Evolutionary conservation across 2,888 invertebrate genomes (phyloP), one percentile per base, ranked within the genome.

Genomic region (Tetheella fluctuosa): DNA sequence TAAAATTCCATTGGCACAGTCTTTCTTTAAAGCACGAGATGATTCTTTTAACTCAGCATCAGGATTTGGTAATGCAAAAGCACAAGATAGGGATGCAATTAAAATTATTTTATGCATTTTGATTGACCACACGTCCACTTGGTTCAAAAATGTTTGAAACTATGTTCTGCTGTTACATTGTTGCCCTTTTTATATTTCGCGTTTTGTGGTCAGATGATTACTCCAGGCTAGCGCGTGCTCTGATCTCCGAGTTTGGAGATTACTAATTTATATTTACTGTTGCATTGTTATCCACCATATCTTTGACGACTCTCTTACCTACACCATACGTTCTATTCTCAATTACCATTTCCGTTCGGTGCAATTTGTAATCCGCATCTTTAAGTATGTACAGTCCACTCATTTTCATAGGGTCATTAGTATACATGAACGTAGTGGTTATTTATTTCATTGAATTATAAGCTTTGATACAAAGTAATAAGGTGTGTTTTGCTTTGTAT

Each of bases 101-200:
- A 80, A 57, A 23, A 83, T 55, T 52, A 80, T 59, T 67, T 74
- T 74, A 62, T 73, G 76, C 87, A 88, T 88, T 73, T 83, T 85
- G 64, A 48, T 58, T 39, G 59, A 59, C 67, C 66, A 72, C 69
- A 79, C 83, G 85, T 82, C 77, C 66, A 68, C 74, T 67, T 65
- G 58, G 71, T 67, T 67, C 71, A 69, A 68, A 67, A 60, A 63
- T 63, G 69, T 62, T 62, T 72, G 61, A 69, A 69, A 85, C 80
- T 84, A 73, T 84, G 84, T 70, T 74, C 65, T 69, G 72, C 66
- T 68, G 63, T 67, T 71, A 72, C 71, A 69, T 73, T 76, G 77
- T 73, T 71, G 80, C 79, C 79, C 83, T 83, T 84, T 88, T 86
- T 88, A 88, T 88, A 88, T 86, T 85, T 83, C 73, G 68, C 76